Evolutionary conservation across 2,113 vertebrate species (phyloP), one percentile per base, ranked within the genome.

Genomic region (Cettia cetti): DNA sequence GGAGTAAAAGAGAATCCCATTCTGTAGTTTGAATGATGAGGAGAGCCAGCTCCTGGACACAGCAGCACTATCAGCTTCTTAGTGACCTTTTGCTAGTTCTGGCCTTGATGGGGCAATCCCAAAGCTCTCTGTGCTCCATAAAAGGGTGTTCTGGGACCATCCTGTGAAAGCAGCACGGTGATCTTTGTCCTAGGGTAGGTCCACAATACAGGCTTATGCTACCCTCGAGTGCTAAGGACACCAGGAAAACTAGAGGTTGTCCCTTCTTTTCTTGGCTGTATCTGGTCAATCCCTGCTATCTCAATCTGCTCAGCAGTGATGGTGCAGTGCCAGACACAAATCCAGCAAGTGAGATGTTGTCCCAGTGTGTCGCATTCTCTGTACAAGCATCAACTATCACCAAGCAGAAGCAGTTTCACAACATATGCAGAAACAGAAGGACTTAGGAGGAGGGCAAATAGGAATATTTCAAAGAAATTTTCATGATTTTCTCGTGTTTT

Each of bases 121-220:
- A 37, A 72, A 69, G 31, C 30, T 63, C 4, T 28, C 13, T 40
- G 8, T 54, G 52, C 6, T 20, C 30, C 20, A 2, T 30, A 14
- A 18, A 42, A 6, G 9, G 8, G 4, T 50, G 13, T 68, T 20
- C 44, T 8, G 15, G 44, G 47, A 64, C 21, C 16, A 37, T 37
- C 20, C 35, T n/a, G 31, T 1, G 1, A 35, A 35, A 78, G 8
- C 30, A 45, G 28, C 14, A 21, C 0, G 0, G 26, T 21, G 40
- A 28, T n/a, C 19, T 83, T n/a, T 0, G 0, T 35, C 8, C 60
- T 27, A 22, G 26, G 15, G 28, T 26, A 47, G 39, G 23, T 31
- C 11, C 2, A 47, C 70, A 70, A 19, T 0, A 31, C 27, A 83
- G 14, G 8, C 2, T 65, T 16, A 4, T 30, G 30, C 17, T 81